Evolutionary conservation across 2,888 invertebrate genomes (phyloP).

Genomic region (Pandemis corylana): DNA sequence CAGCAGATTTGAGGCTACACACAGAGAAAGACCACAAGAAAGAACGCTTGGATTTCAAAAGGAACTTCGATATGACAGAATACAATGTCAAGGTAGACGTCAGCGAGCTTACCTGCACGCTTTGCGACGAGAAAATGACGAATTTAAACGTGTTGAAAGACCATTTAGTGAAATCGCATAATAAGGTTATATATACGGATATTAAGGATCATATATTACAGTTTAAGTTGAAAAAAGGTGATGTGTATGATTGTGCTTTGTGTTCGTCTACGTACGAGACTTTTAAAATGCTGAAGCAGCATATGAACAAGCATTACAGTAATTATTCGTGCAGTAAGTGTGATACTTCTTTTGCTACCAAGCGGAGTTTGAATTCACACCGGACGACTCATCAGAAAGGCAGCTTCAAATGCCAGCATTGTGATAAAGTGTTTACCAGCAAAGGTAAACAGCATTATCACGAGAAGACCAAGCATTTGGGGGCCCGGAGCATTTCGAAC

Average conservation of each 20-base stretch:
- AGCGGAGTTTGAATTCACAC: conserved; percentile 67
- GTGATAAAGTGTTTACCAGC: conserved; percentile 71
- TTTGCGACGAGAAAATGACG: conserved; percentile 58
- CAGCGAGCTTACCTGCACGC: conserved; percentile 56
- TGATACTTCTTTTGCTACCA: conserved; percentile 67
- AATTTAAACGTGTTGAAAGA: conserved; percentile 59
- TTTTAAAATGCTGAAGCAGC: conserved; percentile 76
- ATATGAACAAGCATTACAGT: conserved; percentile 74
- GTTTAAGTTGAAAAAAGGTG: conserved; percentile 71
- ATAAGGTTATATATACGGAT: conserved; percentile 60
- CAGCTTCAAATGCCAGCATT: conserved; percentile 71
- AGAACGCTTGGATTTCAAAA: conserved; percentile 61
- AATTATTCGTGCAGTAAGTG: conserved; percentile 70
- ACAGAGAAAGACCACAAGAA: conserved; percentile 58
- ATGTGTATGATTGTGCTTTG: conserved; percentile 68
- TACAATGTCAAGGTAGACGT: conserved; percentile 68
- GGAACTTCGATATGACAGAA: conserved; percentile 62
- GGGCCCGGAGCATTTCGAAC: conserved; percentile 69
- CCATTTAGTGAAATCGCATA: conserved; percentile 63
- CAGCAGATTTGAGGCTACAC: conserved; percentile 57
- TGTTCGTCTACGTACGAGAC: conserved; percentile 73
- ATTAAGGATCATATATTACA: conserved; percentile 73
- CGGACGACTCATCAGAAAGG: conserved; percentile 66
- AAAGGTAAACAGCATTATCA: conserved; percentile 70
- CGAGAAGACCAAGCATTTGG: conserved; percentile 72